Percentiles rank a stretch among this genome's conserved stretches.
Evolutionary conservation across 2,113 vertebrate genomes (phyloP).

Genomic region (Nicator chloris): DNA sequence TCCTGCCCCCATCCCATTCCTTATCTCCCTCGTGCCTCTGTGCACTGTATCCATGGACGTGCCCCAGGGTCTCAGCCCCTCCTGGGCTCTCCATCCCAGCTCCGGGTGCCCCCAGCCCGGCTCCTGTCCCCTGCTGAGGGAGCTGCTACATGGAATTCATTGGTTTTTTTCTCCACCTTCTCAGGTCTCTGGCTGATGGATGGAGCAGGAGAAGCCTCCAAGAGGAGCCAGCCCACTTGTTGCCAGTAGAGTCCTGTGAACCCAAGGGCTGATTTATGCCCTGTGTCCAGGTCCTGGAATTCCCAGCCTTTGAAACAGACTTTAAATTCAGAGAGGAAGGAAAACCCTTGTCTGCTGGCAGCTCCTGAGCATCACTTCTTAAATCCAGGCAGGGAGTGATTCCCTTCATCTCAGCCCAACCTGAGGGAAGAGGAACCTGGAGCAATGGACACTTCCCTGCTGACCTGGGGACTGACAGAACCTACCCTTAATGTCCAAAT

Average conservation of each 20-base stretch:
- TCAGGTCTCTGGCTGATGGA: neutral
- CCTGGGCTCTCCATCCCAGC: neutral
- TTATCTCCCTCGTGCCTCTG: neutral
- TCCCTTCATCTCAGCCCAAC: neutral
- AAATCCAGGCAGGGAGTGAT: neutral
- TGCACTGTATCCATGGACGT: fast-evolving
- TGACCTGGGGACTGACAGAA: neutral
- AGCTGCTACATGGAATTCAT: neutral
- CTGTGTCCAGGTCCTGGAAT: fast-evolving
- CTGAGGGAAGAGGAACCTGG: neutral
- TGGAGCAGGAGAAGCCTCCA: neutral
- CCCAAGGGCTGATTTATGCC: neutral
- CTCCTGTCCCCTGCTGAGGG: fast-evolving
- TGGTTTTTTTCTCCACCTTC: neutral
- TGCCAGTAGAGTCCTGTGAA: neutral
- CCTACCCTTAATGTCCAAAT: neutral
- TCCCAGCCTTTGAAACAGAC: neutral
- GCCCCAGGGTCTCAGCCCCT: fast-evolving
- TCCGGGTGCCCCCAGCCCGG: fast-evolving
- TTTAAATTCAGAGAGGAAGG: neutral
- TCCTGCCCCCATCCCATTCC: neutral
- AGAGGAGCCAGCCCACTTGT: neutral
- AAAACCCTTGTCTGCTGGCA: neutral
- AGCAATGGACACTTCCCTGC: neutral
- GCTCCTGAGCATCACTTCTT: neutral